Percentiles rank a stretch among this genome's conserved stretches.
These are phyloP conservation scores for Oscheius myriophilus DNA, from an alignment of 2,888 invertebrate genomes.

Conservation along the genomic window DNA sequence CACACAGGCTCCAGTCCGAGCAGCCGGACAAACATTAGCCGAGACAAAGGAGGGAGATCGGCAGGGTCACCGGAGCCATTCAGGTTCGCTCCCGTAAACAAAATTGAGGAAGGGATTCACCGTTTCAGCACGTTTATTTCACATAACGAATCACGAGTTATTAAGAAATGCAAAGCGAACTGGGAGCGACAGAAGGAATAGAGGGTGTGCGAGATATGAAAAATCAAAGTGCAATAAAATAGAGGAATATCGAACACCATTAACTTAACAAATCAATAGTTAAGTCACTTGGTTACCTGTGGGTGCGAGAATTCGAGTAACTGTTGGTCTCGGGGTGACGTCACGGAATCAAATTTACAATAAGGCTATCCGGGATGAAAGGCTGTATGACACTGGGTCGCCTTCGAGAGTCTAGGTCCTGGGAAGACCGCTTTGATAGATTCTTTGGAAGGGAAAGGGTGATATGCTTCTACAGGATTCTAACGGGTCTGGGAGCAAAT, in stretches of 20 bases:
- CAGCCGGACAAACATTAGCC: constrained; percentile 22
- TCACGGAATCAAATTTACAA: neutral
- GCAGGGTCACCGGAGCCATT: constrained; percentile 19
- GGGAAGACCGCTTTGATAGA: too few species aligned
- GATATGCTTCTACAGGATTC: too few species aligned
- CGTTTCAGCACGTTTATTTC: too few species aligned
- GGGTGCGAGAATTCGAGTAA: constrained; percentile 19
- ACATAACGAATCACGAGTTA: too few species aligned
- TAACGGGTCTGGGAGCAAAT: neutral
- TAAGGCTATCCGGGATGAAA: constrained; percentile 25
- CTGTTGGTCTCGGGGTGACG: too few species aligned
- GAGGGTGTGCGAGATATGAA: constrained; percentile 10
- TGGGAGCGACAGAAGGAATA: too few species aligned
- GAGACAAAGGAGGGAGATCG: constrained; percentile 29
- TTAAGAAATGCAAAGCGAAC: too few species aligned
- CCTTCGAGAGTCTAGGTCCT: too few species aligned
- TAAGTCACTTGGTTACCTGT: constrained; percentile 26
- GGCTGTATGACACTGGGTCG: constrained; percentile 25
- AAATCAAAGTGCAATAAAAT: constrained; percentile 11
- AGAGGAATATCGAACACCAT: constrained; percentile 12
- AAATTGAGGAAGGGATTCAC: too few species aligned
- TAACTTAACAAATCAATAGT: constrained; percentile 15
- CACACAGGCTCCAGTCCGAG: constrained; percentile 24
- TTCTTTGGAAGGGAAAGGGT: too few species aligned
- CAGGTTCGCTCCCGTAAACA: too few species aligned